Conservation (phyloP, 1,140 invertebrate genomes). For the Megalopta genalis region DNA sequence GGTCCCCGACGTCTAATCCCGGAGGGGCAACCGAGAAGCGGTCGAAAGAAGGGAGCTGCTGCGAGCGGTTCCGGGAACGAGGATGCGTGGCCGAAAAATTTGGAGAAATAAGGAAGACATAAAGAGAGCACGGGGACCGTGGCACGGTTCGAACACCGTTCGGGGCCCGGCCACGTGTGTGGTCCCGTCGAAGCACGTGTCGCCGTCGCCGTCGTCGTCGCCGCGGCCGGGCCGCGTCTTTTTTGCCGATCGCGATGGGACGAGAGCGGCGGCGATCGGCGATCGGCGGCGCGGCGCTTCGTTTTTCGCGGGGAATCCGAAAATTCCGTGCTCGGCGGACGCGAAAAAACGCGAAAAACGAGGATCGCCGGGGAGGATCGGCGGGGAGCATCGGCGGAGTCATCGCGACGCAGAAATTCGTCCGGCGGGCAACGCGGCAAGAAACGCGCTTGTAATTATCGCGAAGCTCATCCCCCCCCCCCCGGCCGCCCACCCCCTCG, state of each 20-base stretch:
- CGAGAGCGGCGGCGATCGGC: neutral
- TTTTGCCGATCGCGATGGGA: conserved; percentile 61
- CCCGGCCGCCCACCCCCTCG: neutral
- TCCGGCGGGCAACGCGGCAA: conserved; percentile 25
- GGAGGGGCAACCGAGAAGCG: neutral
- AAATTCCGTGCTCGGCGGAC: conserved; percentile 58
- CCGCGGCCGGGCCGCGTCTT: conserved; percentile 55
- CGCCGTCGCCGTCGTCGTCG: no score
- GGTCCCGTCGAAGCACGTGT: conserved; percentile 72
- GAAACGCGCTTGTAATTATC: conserved; percentile 55
- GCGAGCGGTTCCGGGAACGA: conserved; percentile 16
- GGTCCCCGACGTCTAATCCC: neutral
- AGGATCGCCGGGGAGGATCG: no score
- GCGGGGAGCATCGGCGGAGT: no score
- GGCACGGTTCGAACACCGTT: neutral
- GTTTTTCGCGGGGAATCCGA: conserved; percentile 68
- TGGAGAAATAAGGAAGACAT: conserved; percentile 33
- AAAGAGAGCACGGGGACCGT: neutral
- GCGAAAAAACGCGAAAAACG: conserved; percentile 31
- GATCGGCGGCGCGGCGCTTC: conserved; percentile 5
- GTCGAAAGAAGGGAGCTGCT: neutral
- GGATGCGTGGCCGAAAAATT: conserved; percentile 24
- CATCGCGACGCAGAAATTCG: conserved; percentile 37
- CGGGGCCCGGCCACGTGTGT: conserved; percentile 68
- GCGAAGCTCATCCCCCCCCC: conserved; percentile 33